Evolutionary conservation across 2,797 vertebrate species (phyloP).

Genomic region (Cynopterus sphinx): DNA sequence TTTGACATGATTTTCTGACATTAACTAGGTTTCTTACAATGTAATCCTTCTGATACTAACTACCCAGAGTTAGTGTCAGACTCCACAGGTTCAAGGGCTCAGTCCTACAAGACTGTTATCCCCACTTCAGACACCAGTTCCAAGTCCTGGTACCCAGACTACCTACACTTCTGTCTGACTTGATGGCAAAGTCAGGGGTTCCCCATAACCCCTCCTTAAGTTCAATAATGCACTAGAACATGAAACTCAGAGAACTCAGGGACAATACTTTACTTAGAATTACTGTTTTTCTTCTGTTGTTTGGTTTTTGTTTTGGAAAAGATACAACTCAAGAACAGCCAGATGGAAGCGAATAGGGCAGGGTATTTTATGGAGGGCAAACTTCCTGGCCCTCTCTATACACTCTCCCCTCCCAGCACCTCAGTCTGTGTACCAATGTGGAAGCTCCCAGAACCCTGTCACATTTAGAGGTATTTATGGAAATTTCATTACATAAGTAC

Average conservation of each 20-base stretch:
- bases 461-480: not conserved
- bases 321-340: not conserved
- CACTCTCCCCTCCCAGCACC: not conserved
- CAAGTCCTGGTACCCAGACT: not conserved
- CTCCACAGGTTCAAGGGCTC: not conserved
- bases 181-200: not conserved
- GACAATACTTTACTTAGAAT: not conserved
- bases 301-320: not conserved
- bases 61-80: not conserved
- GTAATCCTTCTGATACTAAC: not conserved
- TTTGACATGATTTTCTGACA: not conserved
- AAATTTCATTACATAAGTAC: not conserved
- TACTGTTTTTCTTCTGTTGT: not conserved
- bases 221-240: not conserved
- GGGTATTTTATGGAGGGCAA: fast-evolving
- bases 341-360: not conserved
- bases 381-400: not conserved
- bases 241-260: not conserved
- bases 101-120: not conserved
- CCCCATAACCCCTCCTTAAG: not conserved
- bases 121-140: not conserved
- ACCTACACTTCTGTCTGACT: not conserved
- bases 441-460: not conserved
- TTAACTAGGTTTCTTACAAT: not conserved
- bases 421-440: not conserved